Percentiles rank a stretch among this genome's conserved stretches.
Conservation (phyloP, 1,140 invertebrate genomes). For the Sminthurides bifidus region DNA sequence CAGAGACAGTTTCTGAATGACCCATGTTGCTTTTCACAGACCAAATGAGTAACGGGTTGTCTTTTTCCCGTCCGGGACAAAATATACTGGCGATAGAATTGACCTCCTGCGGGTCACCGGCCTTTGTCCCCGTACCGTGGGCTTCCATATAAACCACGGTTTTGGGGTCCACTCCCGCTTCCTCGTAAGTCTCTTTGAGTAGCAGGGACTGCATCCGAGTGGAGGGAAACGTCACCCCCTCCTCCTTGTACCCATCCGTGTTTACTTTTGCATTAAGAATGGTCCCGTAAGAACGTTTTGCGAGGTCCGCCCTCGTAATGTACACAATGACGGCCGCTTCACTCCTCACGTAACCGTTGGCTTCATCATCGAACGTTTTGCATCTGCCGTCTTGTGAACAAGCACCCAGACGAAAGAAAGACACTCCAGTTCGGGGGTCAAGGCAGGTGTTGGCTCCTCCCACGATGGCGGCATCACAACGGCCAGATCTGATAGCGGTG, state of each 20-base stretch:
- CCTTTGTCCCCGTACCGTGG: slow-evolving; percentile 60
- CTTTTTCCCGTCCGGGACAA: slow-evolving; percentile 44
- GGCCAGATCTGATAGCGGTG: slow-evolving; percentile 39
- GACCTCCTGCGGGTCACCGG: slow-evolving; percentile 14
- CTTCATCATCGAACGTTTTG: slow-evolving; percentile 76
- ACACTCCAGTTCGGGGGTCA: slow-evolving; percentile 58
- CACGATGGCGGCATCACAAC: slow-evolving; percentile 48
- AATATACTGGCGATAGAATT: slow-evolving; percentile 65
- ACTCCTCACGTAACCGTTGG: slow-evolving; percentile 80
- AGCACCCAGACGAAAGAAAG: slow-evolving; percentile 84
- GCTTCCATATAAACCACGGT: slow-evolving; percentile 83
- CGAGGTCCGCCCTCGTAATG: slow-evolving; percentile 61
- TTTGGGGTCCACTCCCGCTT: slow-evolving; percentile 64
- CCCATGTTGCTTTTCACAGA: slow-evolving; percentile 90
- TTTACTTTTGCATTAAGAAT: slow-evolving; percentile 76
- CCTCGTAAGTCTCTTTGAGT: slow-evolving; percentile 71
- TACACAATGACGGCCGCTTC: slow-evolving; percentile 72
- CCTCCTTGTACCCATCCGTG: slow-evolving; percentile 73
- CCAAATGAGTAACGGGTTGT: slow-evolving; percentile 61
- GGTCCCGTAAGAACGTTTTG: slow-evolving; percentile 71
- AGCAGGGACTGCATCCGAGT: slow-evolving; percentile 73
- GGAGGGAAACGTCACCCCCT: slow-evolving; percentile 83
- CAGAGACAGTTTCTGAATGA: slow-evolving; percentile 72
- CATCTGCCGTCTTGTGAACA: slow-evolving; percentile 74
- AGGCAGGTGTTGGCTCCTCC: slow-evolving; percentile 44